A percentile compares a stretch with the other conserved stretches of the same genome.
These are phyloP conservation scores for Venusia cambrica DNA, from an alignment of 2,888 invertebrate species.

Conservation along the genomic window DNA sequence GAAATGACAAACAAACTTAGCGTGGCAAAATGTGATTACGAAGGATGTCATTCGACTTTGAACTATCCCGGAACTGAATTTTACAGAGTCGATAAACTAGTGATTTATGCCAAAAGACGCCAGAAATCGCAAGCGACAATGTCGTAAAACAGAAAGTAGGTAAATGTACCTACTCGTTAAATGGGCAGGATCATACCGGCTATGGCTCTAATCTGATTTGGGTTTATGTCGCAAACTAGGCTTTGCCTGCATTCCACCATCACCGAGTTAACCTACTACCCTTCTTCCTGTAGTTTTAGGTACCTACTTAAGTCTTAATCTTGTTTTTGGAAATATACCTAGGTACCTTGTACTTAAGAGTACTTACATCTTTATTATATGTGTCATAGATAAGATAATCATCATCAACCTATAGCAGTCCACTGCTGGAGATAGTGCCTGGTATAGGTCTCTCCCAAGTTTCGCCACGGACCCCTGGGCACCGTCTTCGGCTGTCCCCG, in stretches of 20 bases:
- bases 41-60: conserved; percentile 22
- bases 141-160: conserved; percentile 25
- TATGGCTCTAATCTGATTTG: conserved; percentile 22
- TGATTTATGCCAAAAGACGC: conserved; percentile 27
- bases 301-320: too few relatives aligned
- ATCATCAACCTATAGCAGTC: too few relatives aligned
- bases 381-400: too few relatives aligned
- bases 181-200: conserved; percentile 20
- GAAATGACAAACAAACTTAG: conserved; percentile 21
- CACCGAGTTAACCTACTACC: too few relatives aligned
- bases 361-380: too few relatives aligned
- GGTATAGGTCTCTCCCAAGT: too few relatives aligned
- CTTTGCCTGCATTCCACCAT: conserved; percentile 2
- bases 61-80: conserved; percentile 29
- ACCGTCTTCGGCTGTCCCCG: too few relatives aligned
- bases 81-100: conserved; percentile 30
- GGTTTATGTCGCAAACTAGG: conserved; percentile 11
- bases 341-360: too few relatives aligned
- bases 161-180: conserved; percentile 8
- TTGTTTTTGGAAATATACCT: too few relatives aligned
- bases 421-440: too few relatives aligned
- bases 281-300: too few relatives aligned
- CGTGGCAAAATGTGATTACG: conserved; percentile 28
- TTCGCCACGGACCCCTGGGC: too few relatives aligned
- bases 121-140: conserved; percentile 24